Base-by-base conservation (phyloP, 2,797 vertebrate species). In the Xenops minutus region DNA sequence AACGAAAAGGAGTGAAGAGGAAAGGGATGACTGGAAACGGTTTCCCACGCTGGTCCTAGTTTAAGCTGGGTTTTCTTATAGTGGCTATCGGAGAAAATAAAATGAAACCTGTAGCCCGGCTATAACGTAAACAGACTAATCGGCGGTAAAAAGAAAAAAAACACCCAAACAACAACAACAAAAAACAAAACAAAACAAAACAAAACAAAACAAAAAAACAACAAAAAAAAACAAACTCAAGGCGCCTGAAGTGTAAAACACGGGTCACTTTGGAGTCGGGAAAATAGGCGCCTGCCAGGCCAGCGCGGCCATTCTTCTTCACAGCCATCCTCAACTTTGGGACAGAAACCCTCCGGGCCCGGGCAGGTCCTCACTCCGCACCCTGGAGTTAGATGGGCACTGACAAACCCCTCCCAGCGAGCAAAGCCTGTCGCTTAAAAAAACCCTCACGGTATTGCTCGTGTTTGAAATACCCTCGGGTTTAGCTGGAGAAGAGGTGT, bases 91-190 rank as follows among this genome's bases (percentile, higher is more conserved):
- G 37, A 89, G 92, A 68, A 93, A 92, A 96, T 85, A 95, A 94
- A 96, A 93, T 44, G 18, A 92, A 93, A 75, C 19, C 69, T 56
- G 85, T 83, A 88, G 68, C 64, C 61, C 29, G 61, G 41, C 36
- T 80, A 55, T 84, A 96, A 89, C 83, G 63, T 80, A 83, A 95
- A 96, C 92, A 92, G 61, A 64, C 72, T 96, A 88, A 83, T 92
- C 72, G 69, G 72, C 8, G 41, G 48, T 21, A 26, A 32, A 82
- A 87, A 82, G 66, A 82, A 3, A 32, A 15, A 5, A 12, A 37
- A 13, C 12, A 12, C n/a, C n/a, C n/a, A n/a, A n/a, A n/a, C n/a
- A 43, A 43, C 16, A 43, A 20, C 37, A 43, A 43, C 8, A 19
- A 17, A 43, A 43, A 43, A 43, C 41, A 18, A 17, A 19, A 43